Conservation (phyloP, 2,888 invertebrate genomes). For the Eledone cirrhosa region DNA sequence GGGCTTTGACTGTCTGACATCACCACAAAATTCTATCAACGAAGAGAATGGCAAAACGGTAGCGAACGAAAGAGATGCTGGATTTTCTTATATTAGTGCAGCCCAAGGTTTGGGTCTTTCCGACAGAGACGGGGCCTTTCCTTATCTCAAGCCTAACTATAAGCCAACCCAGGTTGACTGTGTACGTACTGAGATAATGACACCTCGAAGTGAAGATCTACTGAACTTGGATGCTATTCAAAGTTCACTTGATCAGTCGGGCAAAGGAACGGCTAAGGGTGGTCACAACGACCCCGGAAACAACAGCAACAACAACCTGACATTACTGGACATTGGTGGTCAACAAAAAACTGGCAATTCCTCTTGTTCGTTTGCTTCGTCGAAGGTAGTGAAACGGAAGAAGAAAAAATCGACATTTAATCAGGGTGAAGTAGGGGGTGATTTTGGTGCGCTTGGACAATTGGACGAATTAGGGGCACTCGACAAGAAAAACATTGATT, state of each 20-base stretch:
- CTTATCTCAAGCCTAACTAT: conserved; percentile 22
- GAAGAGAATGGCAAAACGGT: conserved; percentile 2
- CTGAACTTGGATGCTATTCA: conserved; percentile 10
- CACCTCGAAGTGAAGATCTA: conserved; percentile 16
- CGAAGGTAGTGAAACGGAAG: background rate
- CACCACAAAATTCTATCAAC: too few relatives aligned
- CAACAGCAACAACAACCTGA: background rate
- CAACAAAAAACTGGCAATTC: conserved; percentile 15
- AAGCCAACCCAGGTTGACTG: conserved; percentile 18
- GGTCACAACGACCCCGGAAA: background rate
- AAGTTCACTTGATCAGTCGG: background rate
- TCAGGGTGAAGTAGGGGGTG: background rate
- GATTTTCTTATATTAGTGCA: conserved; percentile 4
- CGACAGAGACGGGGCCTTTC: conserved; percentile 9
- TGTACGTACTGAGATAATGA: conserved; percentile 10
- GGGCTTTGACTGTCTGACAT: background rate
- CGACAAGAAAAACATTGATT: background rate
- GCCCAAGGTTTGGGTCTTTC: background rate
- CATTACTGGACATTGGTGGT: background rate
- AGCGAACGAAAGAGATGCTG: conserved; percentile 8
- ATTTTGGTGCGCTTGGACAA: background rate
- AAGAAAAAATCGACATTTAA: background rate
- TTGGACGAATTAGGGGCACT: background rate
- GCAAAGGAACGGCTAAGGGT: background rate
- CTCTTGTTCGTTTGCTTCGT: background rate